Evolutionary conservation across 1,140 invertebrate genomes (phyloP), one percentile per base, ranked within the genome.

Genomic region (Euschistus heros): DNA sequence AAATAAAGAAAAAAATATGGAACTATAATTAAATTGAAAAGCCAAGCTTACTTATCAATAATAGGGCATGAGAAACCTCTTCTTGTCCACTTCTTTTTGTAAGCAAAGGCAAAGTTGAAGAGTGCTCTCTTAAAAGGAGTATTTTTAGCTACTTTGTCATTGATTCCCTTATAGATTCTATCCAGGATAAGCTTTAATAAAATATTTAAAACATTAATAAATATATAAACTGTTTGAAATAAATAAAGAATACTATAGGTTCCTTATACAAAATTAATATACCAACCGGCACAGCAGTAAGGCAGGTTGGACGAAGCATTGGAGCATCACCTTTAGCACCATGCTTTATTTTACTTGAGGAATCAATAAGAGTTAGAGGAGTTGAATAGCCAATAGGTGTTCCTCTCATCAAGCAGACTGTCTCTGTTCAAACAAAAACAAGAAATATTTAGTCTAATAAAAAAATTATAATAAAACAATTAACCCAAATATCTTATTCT

Each of bases 341-440:
- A 68, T 86, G 84, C 79, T 93, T 94, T 66, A 99, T 94, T 78
- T 96, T 98, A 73, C 89, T 94, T 52, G 94, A 93, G 5, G 90
- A 86, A 75, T 99, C 95, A 47, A 97, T 89, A 80, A 99, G 86
- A 0, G 97, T 99, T 24, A 94, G 77, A 0, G 96, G 90, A 0
- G 93, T 94, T 2, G 94, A 97, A 76, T 98, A 99, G 8, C 96
- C 97, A 74, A 99, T 95, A 5, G 87, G 83, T n/a, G 95, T 85
- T 27, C 95, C 97, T 73, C 78, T 76, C 15, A 80, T 72, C 59
- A 84, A 69, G 71, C 80, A 82, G 55, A 79, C 76, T 20, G 79
- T 74, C 72, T 84, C 82, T 77, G 72, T 61, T 74, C 70, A 47
- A 61, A 47, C 22, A 59, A 27, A 18, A 13, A 18, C 8, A 55